Conservation (phyloP, 2,113 vertebrate species). For the Pterophyllum scalare region DNA sequence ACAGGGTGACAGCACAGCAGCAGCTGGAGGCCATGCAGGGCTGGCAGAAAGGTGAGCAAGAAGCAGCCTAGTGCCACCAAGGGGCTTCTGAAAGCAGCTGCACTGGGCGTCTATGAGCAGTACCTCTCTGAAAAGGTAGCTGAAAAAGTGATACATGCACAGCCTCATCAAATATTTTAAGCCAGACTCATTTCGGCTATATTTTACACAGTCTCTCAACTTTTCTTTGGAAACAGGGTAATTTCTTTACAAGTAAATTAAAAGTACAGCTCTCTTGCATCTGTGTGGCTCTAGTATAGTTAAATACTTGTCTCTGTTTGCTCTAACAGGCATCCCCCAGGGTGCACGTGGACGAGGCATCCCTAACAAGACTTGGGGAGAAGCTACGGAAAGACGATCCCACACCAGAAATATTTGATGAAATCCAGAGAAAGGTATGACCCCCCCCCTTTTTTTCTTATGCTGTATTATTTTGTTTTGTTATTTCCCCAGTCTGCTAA, state of each 20-base stretch:
- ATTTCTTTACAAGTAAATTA: neutral
- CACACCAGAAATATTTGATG: slow-evolving; percentile 97
- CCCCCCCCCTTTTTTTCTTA: accelerated
- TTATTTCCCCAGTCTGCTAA: neutral
- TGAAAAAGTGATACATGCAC: neutral
- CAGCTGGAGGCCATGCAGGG: slow-evolving; percentile 92
- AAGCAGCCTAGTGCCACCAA: slow-evolving; percentile 93
- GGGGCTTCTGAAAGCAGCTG: slow-evolving; percentile 91
- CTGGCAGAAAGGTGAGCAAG: slow-evolving; percentile 89
- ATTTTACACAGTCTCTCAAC: neutral
- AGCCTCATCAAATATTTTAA: neutral
- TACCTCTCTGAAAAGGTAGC: slow-evolving; percentile 93
- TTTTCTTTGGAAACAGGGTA: neutral
- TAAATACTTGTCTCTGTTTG: neutral
- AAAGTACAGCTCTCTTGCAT: neutral
- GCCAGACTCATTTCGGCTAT: neutral
- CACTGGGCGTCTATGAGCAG: slow-evolving; percentile 96
- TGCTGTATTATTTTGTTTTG: neutral
- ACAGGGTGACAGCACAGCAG: slow-evolving; percentile 96
- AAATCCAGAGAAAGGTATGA: slow-evolving; percentile 96
- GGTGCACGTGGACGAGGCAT: slow-evolving; percentile 91
- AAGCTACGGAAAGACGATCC: slow-evolving; percentile 94
- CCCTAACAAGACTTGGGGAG: slow-evolving; percentile 88
- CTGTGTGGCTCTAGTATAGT: neutral
- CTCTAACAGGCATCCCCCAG: slow-evolving; percentile 90